Evolutionary conservation across 2,888 invertebrate genomes (phyloP).

Genomic region (Melieria picta): DNA sequence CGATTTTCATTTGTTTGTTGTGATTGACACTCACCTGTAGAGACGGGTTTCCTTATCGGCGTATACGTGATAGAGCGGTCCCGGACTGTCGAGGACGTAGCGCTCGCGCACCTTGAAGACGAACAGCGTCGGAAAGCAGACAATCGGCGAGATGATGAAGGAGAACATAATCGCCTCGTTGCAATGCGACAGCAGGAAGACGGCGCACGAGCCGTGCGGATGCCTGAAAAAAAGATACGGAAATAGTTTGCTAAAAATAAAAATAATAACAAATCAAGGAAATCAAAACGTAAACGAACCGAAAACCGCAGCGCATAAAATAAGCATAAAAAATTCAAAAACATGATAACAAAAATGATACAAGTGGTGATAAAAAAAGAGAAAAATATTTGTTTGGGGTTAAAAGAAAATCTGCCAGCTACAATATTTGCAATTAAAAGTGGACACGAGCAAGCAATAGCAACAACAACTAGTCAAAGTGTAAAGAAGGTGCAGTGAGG

Average conservation of each 20-base stretch:
- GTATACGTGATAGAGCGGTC: conserved; percentile 59
- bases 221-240: conserved; percentile 70
- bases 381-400: background rate
- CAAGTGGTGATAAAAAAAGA: background rate
- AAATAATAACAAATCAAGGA: conserved; percentile 22
- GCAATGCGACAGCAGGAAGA: conserved; percentile 82
- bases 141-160: conserved; percentile 79
- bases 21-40: conserved; percentile 55
- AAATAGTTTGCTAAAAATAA: conserved; percentile 50
- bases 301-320: background rate
- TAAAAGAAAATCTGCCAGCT: background rate
- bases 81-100: conserved; percentile 54
- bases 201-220: conserved; percentile 78
- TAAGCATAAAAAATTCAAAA: conserved; percentile 8
- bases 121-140: conserved; percentile 86
- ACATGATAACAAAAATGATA: conserved; percentile 1
- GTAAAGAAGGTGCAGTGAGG: no score
- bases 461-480: no score
- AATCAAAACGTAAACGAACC: background rate
- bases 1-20: background rate
- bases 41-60: conserved; percentile 60
- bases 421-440: no score
- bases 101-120: conserved; percentile 71
- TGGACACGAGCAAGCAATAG: no score
- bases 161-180: conserved; percentile 79